A percentile compares a stretch with the other conserved stretches of the same genome.
Conservation (phyloP, 1,140 invertebrate species). For the Drosophila obscura region DNA sequence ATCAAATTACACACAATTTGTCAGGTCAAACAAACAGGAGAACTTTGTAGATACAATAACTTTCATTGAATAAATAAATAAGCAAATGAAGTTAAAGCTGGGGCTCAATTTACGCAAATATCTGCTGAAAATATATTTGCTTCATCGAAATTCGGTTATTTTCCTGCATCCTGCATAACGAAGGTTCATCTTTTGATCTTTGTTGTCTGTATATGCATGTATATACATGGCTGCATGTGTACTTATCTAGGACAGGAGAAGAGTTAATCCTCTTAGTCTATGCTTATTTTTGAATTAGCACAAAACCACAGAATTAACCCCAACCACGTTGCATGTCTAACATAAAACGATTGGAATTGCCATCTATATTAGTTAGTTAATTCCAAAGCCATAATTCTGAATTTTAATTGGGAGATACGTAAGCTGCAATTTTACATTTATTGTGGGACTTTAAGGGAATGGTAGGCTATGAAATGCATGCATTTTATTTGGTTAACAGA, state of each 20-base stretch:
- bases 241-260: neutral
- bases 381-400: conserved; percentile 40
- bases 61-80: conserved; percentile 16
- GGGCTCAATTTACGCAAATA: conserved; percentile 52
- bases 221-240: neutral
- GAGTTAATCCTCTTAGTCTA: conserved; percentile 32
- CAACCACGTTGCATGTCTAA: conserved; percentile 14
- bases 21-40: conserved; percentile 13
- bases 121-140: conserved; percentile 28
- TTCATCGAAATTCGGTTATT: conserved; percentile 5
- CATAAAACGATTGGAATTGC: conserved; percentile 29
- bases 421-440: too few species aligned
- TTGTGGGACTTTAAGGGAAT: too few species aligned
- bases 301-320: conserved; percentile 2
- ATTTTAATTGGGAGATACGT: conserved; percentile 8
- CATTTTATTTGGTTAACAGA: too few species aligned
- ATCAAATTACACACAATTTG: conserved; percentile 51
- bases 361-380: conserved; percentile 30
- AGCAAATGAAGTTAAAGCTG: conserved; percentile 4
- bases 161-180: neutral
- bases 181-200: conserved; percentile 2
- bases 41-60: conserved; percentile 9
- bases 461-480: too few species aligned
- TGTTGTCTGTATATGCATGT: neutral
- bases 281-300: conserved; percentile 16